phyloP scores from a whole-genome alignment of 1,140 invertebrate genomes.

The Pogonomyrmex californicus region DNA sequence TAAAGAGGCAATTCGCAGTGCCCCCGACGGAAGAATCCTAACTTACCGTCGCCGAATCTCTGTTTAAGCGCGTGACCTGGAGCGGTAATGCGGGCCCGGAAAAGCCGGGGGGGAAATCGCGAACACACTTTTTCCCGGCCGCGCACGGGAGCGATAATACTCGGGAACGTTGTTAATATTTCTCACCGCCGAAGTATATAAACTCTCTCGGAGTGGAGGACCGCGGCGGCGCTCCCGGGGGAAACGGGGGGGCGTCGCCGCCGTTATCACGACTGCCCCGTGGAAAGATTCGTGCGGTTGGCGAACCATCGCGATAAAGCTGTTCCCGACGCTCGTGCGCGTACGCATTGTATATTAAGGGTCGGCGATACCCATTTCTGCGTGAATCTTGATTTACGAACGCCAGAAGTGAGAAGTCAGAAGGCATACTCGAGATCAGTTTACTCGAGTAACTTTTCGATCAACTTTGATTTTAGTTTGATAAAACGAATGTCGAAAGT shows the following conservation, averaged over 20 bases:
- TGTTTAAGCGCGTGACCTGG: constrained; percentile 66
- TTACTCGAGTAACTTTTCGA: background rate
- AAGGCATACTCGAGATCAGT: constrained; percentile 4
- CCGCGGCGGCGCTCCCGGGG: background rate
- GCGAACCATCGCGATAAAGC: constrained; percentile 66
- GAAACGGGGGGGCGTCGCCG: background rate
- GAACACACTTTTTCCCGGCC: constrained; percentile 19
- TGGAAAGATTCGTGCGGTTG: constrained; percentile 57
- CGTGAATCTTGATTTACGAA: constrained; percentile 9
- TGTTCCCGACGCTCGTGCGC: constrained; percentile 42
- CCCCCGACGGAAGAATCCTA: constrained; percentile 49
- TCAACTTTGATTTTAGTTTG: background rate
- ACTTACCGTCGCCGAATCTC: constrained; percentile 70
- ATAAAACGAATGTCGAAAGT: background rate
- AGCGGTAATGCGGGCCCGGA: constrained; percentile 36
- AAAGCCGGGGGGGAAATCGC: constrained; percentile 25
- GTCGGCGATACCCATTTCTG: constrained; percentile 1
- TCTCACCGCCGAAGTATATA: constrained; percentile 23
- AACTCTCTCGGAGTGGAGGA: background rate
- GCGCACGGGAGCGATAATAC: constrained; percentile 38
- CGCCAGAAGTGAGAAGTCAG: background rate
- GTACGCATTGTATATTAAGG: constrained; percentile 49
- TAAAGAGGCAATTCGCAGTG: constrained; percentile 60
- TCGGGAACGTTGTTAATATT: constrained; percentile 63
- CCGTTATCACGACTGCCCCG: constrained; percentile 57